Evolutionary conservation across 2,797 vertebrate species (phyloP), one percentile per base, ranked within the genome.

Genomic region (Sphaeramia orbicularis): DNA sequence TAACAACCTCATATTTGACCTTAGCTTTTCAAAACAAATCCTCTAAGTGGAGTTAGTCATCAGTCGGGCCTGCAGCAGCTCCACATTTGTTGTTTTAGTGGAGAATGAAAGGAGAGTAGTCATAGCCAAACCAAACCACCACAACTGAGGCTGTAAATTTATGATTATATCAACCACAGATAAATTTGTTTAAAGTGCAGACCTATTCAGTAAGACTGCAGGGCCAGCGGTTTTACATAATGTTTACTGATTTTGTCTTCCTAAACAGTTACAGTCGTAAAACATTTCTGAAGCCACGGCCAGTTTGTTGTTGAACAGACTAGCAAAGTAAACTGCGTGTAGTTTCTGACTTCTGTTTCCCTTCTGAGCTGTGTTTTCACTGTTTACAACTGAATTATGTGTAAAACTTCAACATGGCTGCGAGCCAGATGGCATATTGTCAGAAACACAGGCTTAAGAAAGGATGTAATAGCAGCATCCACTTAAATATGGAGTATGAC

Each of bases 11-110:
- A 3, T 10, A 65, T 81, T 55, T 86, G 83, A 90, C 86, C 86
- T 70, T 40, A 4, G 67, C 72, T 81, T 88, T 67, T 85, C 43
- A 71, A 90, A 92, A 89, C 64, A 91, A 91, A 88, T 76, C 10
- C 24, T 61, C 7, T 51, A 52, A 79, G 76, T 67, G 65, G 53
- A 78, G 75, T 71, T 60, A 35, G 67, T 83, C 83, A 79, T 87
- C 72, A 50, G 80, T 68, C 62, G 57, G 52, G 56, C 40, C 74
- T 78, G 76, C 63, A 62, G 75, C 75, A 35, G 74, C 77, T 72
- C 70, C 10, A 1, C 76, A 64, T 56, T 65, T 71, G 52, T 62
- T 76, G 74, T 74, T 74, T 71, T 72, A 76, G 74, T 27, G 38
- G 67, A 27, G 56, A 79, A 62, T 78, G 67, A 65, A 42, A 63